These are phyloP conservation scores for Perithous albicinctus DNA, from an alignment of 2,888 invertebrate genomes.

Conservation along the genomic window DNA sequence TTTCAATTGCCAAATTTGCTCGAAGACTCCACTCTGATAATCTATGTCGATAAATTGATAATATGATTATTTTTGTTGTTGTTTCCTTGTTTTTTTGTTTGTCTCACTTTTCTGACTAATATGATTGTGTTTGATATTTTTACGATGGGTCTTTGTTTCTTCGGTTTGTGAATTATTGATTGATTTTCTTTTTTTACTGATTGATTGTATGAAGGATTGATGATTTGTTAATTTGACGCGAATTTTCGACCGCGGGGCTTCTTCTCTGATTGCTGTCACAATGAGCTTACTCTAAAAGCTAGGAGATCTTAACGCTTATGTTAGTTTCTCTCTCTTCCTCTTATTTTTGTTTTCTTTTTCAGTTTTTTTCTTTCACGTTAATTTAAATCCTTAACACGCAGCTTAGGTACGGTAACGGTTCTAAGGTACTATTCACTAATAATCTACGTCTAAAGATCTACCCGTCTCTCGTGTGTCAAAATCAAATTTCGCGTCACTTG, in stretches of 20 bases:
- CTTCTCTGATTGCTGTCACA: conserved; percentile 82
- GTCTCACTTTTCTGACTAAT: conserved; percentile 19
- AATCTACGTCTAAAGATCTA: conserved; percentile 70
- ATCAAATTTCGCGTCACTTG: conserved; percentile 5
- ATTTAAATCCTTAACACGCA: conserved; percentile 74
- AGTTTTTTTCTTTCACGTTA: conserved; percentile 33
- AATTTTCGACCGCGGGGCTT: conserved; percentile 74
- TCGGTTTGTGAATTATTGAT: conserved; percentile 21
- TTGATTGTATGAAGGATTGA: conserved; percentile 37
- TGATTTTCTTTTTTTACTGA: conserved; percentile 26
- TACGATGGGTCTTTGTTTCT: conserved; percentile 18
- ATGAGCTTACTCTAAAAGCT: conserved; percentile 78
- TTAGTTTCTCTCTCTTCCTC: conserved; percentile 31
- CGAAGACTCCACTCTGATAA: conserved; percentile 35
- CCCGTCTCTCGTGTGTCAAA: conserved; percentile 35
- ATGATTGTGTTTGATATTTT: conserved; percentile 52
- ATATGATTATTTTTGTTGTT: conserved; percentile 30
- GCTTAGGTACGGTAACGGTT: conserved; percentile 69
- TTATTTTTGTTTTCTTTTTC: conserved; percentile 8
- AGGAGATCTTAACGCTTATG: conserved; percentile 39
- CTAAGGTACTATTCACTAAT: conserved; percentile 71
- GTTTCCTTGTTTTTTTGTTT: neutral
- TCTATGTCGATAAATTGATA: conserved; percentile 50
- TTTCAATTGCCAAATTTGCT: conserved; percentile 42
- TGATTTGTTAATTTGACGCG: conserved; percentile 48